Evolutionary conservation across 2,797 vertebrate species (phyloP).

Genomic region (Echiichthys vipera): DNA sequence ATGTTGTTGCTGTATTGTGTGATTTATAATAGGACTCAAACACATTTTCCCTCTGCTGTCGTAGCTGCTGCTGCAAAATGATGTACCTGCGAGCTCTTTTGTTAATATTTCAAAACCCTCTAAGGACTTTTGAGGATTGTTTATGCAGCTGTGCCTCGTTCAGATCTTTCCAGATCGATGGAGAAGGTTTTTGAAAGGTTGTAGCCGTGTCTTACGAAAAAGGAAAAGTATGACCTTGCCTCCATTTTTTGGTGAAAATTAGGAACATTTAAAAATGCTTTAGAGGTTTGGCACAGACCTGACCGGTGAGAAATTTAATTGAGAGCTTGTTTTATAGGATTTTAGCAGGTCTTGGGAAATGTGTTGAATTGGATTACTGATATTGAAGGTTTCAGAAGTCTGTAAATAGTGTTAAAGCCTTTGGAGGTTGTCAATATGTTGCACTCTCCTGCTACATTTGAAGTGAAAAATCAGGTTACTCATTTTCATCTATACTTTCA

Average conservation of each 20-base stretch:
- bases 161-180: constrained; percentile 66
- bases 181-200: constrained; percentile 53
- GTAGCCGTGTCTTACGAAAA: constrained; percentile 33
- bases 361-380: neutral
- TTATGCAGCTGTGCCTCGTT: constrained; percentile 76
- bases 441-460: neutral
- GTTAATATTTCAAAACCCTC: constrained; percentile 80
- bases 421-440: neutral
- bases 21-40: constrained; percentile 79
- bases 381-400: neutral
- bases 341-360: constrained; percentile 11
- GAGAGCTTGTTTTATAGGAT: constrained; percentile 7
- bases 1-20: constrained; percentile 79
- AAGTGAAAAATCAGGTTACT: neutral
- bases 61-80: constrained; percentile 71
- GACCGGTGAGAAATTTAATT: neutral
- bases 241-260: constrained; percentile 39
- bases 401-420: neutral
- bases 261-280: constrained; percentile 14
- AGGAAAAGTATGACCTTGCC: constrained; percentile 26
- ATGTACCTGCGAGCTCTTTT: constrained; percentile 81
- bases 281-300: neutral
- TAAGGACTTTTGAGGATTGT: constrained; percentile 76
- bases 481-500: neutral
- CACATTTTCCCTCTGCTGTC: constrained; percentile 75